Conservation (phyloP, 2,113 vertebrate species). For the Tiliqua scincoides region DNA sequence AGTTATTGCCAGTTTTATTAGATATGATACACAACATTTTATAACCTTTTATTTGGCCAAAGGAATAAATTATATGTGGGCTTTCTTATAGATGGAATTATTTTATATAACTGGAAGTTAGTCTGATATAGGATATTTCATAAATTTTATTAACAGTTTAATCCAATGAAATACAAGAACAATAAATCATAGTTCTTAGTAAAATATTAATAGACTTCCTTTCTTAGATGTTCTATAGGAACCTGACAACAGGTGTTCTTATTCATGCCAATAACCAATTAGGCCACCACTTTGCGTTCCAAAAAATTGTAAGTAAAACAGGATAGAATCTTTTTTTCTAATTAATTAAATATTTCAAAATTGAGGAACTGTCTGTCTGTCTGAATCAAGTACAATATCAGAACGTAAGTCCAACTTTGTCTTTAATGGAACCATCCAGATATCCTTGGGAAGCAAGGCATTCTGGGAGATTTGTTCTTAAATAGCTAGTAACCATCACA, state of each 20-base stretch:
- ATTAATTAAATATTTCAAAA: background rate
- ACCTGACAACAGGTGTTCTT: background rate
- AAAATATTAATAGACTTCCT: conserved; percentile 15
- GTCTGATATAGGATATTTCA: background rate
- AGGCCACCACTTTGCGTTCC: too few relatives aligned
- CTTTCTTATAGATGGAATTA: background rate
- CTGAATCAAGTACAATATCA: too few relatives aligned
- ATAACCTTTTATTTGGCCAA: background rate
- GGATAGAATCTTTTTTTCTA: too few relatives aligned
- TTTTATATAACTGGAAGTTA: background rate
- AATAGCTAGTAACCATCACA: background rate
- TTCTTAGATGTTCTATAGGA: conserved; percentile 8
- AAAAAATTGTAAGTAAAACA: too few relatives aligned
- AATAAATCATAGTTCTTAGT: conserved; percentile 12
- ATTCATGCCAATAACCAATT: conserved; percentile 13
- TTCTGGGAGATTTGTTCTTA: background rate
- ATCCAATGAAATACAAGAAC: conserved; percentile 22
- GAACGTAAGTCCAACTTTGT: background rate
- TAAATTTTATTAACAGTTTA: conserved; percentile 27
- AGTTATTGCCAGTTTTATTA: conserved; percentile 31
- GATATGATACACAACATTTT: conserved; percentile 31
- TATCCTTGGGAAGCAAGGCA: background rate
- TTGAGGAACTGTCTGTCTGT: background rate
- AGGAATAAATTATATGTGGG: conserved; percentile 13
- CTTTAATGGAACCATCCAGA: background rate